Evolutionary conservation across 2,888 invertebrate genomes (phyloP), one percentile per base, ranked within the genome.

Genomic region (Eupelmus urozonus): DNA sequence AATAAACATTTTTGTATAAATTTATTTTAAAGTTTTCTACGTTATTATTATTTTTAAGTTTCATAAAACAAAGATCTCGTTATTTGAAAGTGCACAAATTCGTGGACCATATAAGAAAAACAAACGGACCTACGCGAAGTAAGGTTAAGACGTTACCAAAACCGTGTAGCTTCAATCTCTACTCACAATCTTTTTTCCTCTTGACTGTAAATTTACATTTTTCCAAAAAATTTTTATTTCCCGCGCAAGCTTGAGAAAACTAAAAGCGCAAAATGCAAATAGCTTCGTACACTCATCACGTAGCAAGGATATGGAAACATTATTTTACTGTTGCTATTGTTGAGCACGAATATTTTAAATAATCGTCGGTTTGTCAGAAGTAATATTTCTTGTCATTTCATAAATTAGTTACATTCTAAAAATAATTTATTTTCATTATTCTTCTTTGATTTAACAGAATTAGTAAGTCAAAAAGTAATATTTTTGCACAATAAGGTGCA

Each of bases 161-260:
- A 51, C 34, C 49, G 49, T n/a, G 27, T 25, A 20, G 49, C 20
- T 51, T 51, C 51, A 60, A 60, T 20, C 51, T 60, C 34, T 60
- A 16, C 53, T 20, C 53, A 1, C 53, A 20, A 66, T 27, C 34
- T 51, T 34, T 71, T 60, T 49, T 34, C n/a, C 45, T 45, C 25
- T n/a, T 3, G 18, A 29, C 60, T 49, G 49, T 7, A 18, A 71
- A 71, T 71, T 71, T 71, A 29, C 49, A 71, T 71, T 60, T 60
- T 60, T 49, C 51, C 40, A 1, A n/a, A n/a, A 49, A 63, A 29
- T 27, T 45, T 63, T 63, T 23, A 7, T 11, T 45, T 40, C 42
- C 23, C 11, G 11, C 25, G 11, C 4, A 27, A 2, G 40, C 51
- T 23, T 62, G 20, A 42, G 20, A 62, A 62, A 62, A 23, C 13